Percentiles rank a stretch among this genome's conserved stretches.
Evolutionary conservation across 2,797 vertebrate genomes (phyloP).

Genomic region (Hoplostethus atlanticus): DNA sequence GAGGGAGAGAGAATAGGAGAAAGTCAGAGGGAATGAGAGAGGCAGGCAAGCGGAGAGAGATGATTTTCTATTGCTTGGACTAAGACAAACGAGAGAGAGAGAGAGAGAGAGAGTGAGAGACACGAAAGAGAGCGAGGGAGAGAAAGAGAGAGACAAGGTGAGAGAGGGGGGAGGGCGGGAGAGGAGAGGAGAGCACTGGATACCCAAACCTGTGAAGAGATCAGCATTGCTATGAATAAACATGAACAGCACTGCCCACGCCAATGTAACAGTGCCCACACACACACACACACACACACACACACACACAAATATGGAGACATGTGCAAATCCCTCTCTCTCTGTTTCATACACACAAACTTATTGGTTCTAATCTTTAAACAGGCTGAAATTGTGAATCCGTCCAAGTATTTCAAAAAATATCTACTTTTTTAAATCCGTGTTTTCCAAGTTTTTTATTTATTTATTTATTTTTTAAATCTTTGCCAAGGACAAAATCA

Average conservation of each 20-base stretch:
- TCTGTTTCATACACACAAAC: neutral
- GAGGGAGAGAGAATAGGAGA: conserved; percentile 14
- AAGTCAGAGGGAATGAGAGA: conserved; percentile 12
- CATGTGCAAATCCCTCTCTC: neutral
- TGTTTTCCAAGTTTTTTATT: conserved; percentile 12
- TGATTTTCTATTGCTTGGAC: conserved; percentile 23
- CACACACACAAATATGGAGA: neutral
- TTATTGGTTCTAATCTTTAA: no score
- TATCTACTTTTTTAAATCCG: no score
- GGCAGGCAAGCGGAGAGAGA: neutral
- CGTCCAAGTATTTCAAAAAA: no score
- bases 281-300: conserved; percentile 10
- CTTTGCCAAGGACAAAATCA: conserved; percentile 10
- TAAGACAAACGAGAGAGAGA: neutral
- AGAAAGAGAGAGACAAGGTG: conserved; percentile 22
- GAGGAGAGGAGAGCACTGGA: conserved; percentile 49
- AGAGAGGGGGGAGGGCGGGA: conserved; percentile 24
- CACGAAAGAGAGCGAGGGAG: conserved; percentile 4
- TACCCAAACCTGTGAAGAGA: conserved; percentile 68
- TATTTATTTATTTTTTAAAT: neutral
- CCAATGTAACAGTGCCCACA: conserved; percentile 38
- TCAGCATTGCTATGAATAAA: conserved; percentile 80
- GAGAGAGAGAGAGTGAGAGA: conserved; percentile 32
- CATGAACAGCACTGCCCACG: conserved; percentile 76
- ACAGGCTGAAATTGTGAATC: no score